A percentile compares a stretch with the other conserved stretches of the same genome.
These are phyloP conservation scores for Willisornis vidua DNA, from an alignment of 2,113 vertebrate genomes.

Conservation along the genomic window DNA sequence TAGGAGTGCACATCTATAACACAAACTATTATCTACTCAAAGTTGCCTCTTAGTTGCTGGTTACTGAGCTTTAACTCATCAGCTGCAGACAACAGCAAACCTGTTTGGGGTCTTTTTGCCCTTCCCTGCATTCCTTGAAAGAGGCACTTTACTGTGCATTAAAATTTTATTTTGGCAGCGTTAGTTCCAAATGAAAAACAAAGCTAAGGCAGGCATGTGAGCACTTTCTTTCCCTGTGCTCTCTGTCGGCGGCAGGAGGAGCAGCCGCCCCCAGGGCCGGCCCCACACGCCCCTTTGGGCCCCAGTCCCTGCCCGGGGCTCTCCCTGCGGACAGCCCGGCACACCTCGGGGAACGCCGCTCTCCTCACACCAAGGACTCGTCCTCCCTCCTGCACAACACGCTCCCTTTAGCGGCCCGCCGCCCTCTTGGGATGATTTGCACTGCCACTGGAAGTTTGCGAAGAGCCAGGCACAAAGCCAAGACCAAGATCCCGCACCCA, in stretches of 20 bases:
- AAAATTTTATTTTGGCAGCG: not conserved
- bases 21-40: not conserved
- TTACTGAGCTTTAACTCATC: not conserved
- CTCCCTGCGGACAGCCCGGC: not conserved
- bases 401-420: not conserved
- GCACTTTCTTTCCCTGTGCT: fast-evolving
- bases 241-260: not conserved
- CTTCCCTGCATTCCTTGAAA: not conserved
- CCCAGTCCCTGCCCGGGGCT: fast-evolving
- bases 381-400: fast-evolving
- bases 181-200: not conserved
- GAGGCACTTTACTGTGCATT: not conserved
- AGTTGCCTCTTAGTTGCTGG: not conserved
- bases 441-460: fast-evolving
- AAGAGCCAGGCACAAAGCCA: not conserved
- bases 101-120: not conserved
- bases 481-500: no score
- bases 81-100: not conserved
- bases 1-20: fast-evolving
- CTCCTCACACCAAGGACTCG: not conserved
- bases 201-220: not conserved
- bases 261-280: not conserved
- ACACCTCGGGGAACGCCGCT: fast-evolving
- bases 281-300: not conserved
- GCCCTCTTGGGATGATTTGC: not conserved